A percentile compares a stretch with the other conserved stretches of the same genome.
These are phyloP conservation scores for Tylochromis polylepis DNA, from an alignment of 2,113 vertebrate genomes.

Conservation along the genomic window DNA sequence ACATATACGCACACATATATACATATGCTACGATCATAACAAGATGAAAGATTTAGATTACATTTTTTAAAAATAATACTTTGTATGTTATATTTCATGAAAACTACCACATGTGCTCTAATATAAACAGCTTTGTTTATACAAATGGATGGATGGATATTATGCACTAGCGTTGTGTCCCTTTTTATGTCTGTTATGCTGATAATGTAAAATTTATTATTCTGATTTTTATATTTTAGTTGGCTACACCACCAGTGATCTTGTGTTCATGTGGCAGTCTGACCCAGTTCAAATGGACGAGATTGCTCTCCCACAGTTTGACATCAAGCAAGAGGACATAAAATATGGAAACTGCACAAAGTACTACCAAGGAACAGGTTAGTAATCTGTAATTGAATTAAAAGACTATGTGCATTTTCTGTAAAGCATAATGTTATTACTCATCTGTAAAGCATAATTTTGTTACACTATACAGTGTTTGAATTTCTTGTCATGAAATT, in stretches of 20 bases:
- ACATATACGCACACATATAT: too few species aligned
- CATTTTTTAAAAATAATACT: too few species aligned
- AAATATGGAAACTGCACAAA: conserved; percentile 97
- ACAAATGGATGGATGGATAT: background rate
- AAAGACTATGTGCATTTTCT: background rate
- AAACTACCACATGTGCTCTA: background rate
- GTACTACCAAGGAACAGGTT: conserved; percentile 94
- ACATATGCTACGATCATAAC: too few species aligned
- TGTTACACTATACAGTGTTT: background rate
- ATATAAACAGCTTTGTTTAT: background rate
- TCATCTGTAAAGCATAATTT: too few species aligned
- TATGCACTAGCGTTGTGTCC: background rate
- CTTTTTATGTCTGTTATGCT: background rate
- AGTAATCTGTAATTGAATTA: background rate
- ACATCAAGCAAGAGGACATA: conserved; percentile 95
- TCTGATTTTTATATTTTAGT: conserved; percentile 69
- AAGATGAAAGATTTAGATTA: too few species aligned
- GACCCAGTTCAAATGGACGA: conserved; percentile 96
- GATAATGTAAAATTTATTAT: conserved; percentile 18
- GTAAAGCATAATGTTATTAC: background rate
- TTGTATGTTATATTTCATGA: too few species aligned
- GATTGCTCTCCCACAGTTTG: conserved; percentile 94
- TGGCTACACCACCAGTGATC: conserved; percentile 95
- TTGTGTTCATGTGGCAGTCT: conserved; percentile 95
- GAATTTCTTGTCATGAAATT: background rate